Evolutionary conservation across 1,140 invertebrate species (phyloP), one percentile per base, ranked within the genome.

Genomic region (Dinothrombium tinctorium): DNA sequence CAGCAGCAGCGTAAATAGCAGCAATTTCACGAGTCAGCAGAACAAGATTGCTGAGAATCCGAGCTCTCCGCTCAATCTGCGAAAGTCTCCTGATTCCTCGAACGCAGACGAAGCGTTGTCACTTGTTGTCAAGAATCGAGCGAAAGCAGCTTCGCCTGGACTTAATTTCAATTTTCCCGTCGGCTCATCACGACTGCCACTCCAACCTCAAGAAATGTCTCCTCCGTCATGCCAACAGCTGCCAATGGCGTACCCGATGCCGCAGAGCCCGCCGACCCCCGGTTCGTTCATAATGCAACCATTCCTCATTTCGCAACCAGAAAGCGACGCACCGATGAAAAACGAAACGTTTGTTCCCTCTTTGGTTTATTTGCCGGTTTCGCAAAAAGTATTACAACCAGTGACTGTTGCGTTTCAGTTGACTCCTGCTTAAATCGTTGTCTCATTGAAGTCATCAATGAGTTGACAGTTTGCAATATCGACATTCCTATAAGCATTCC

Each of bases 221-320:
- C 45, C 38, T 15, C 41, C 41, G 4, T 47, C 37, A 17, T 41
- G 40, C 23, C 41, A 41, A 17, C 51, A 53, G 28, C 48, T 53
- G 3, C 52, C 50, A 5, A 54, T 51, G 48, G 50, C 52, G 26
- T 56, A 56, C 29, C 56, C 54, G 42, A 53, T 57, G 44, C 56
- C 50, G 42, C 56, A 47, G 47, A 56, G 42, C 49, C 52, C 43
- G 33, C 50, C 43, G 29, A 46, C 35, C 36, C 47, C 51, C n/a
- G 56, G 55, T 21, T 50, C 55, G 33, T 65, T 66, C 45, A 67
- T 76, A 46, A 83, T 84, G 78, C 80, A 84, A 57, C 73, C 78
- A 20, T 86, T 86, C 59, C 64, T 79, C 43, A 60, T 86, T 51
- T 73, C 77, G 51, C 73, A 76, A 53, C 55, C 51, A 20, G 41